phyloP scores from a whole-genome alignment of 1,140 invertebrate genomes.

The Orussus abietinus region DNA sequence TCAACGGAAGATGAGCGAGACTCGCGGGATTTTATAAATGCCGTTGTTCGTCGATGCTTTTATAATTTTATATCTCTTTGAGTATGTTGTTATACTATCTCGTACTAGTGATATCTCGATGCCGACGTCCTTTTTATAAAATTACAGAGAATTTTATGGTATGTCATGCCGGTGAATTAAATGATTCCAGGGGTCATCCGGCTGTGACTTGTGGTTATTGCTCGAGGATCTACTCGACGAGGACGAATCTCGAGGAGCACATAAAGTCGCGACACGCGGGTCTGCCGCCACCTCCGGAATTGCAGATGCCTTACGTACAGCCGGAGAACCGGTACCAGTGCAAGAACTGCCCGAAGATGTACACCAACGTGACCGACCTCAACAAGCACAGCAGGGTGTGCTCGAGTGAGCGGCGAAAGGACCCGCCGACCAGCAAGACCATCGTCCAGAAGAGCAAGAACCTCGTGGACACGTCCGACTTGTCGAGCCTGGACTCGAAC shows the following conservation, averaged over 20 bases:
- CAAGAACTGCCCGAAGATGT: conserved; percentile 45
- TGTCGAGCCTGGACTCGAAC: conserved; percentile 41
- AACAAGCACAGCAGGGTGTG: conserved; percentile 45
- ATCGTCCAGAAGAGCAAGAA: conserved; percentile 23
- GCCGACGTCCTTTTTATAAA: not conserved
- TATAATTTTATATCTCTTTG: too few relatives aligned
- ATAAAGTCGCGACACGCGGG: conserved; percentile 50
- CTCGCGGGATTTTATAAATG: too few relatives aligned
- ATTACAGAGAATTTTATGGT: conserved; percentile 9
- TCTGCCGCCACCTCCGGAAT: conserved; percentile 33
- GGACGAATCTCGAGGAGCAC: conserved; percentile 52
- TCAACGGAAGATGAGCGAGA: too few relatives aligned
- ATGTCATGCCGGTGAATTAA: too few relatives aligned
- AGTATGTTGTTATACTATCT: not conserved
- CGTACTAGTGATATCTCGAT: not conserved
- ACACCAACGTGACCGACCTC: conserved; percentile 41
- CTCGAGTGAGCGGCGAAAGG: conserved; percentile 28
- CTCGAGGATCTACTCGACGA: conserved; percentile 51
- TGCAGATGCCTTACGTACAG: conserved; percentile 30
- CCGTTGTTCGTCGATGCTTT: too few relatives aligned
- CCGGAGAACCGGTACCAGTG: conserved; percentile 43
- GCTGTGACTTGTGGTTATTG: conserved; percentile 52
- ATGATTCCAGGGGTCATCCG: conserved; percentile 50
- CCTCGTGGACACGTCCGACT: conserved; percentile 36
- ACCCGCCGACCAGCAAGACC: conserved; percentile 17